Percentiles rank a stretch among this genome's conserved stretches.
Conservation (phyloP, 1,140 invertebrate genomes). For the Pachypsylla venusta region DNA sequence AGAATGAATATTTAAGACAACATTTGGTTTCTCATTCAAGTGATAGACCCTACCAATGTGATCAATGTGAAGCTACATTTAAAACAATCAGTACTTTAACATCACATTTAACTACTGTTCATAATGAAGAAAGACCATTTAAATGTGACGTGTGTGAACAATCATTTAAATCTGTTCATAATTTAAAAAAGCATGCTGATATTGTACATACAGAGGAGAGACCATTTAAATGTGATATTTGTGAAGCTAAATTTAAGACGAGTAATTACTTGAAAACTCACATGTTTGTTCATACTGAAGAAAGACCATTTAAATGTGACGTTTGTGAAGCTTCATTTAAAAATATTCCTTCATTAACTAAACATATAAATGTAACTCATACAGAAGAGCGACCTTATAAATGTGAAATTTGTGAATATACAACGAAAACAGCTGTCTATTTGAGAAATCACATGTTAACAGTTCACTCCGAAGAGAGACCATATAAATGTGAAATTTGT, state of each 20-base stretch:
- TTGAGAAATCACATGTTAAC: constrained; percentile 27
- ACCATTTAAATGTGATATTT: constrained; percentile 39
- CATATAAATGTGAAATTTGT: constrained; percentile 13
- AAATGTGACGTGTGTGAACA: neutral
- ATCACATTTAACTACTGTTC: neutral
- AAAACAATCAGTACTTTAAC: neutral
- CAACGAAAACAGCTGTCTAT: constrained; percentile 33
- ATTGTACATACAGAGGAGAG: constrained; percentile 1
- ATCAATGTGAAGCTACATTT: neutral
- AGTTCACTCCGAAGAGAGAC: constrained; percentile 16
- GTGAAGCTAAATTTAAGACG: constrained; percentile 37
- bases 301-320: constrained; percentile 9
- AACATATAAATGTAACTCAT: constrained; percentile 1
- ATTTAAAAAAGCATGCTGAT: constrained; percentile 6
- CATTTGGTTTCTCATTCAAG: constrained; percentile 43
- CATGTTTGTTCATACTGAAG: constrained; percentile 12
- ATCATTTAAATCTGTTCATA: neutral
- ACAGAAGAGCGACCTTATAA: constrained; percentile 42
- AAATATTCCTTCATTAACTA: neutral
- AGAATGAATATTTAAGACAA: constrained; percentile 17
- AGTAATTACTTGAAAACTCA: neutral
- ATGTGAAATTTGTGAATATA: constrained; percentile 39
- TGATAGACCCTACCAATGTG: constrained; percentile 29
- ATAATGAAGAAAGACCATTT: constrained; percentile 3
- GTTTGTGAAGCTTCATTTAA: constrained; percentile 4